Base-by-base conservation (phyloP, 2,113 vertebrate genomes). In the Stigmatopora argus region DNA sequence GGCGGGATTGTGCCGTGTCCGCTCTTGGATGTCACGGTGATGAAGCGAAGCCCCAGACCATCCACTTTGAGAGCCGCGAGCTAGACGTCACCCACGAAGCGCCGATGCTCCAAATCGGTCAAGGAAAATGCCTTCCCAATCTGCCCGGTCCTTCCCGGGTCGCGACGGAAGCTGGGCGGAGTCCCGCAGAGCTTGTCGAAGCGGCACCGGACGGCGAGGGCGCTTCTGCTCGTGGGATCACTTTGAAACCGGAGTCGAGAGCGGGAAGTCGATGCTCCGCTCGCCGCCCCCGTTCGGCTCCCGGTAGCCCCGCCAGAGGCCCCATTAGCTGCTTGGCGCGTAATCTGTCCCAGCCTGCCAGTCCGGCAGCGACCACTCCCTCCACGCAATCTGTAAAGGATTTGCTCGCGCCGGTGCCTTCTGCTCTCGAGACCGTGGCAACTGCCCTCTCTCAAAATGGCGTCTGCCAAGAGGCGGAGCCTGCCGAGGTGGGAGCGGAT, bases 291-390 rank as follows among this genome's bases (percentile, higher is more conserved):
- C 17, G 19, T 49, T 85, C 82, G 62, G 85, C 81, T 70, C 81
- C 87, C 66, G 86, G 85, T 82, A 87, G 83, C 77, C 83, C 83
- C 17, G 74, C 67, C 35, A 62, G 21, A 0, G 31, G 26, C 62
- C 70, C 66, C 11, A 11, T 21, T 14, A 77, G 45, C 67, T 53
- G 49, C 19, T 61, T 60, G 35, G 19, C 18, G 14, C 58, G 67
- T 66, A 84, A 82, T 78, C 23, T 71, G 34, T 85, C 81, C 18
- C 75, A 80, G 21, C 81, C 77, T 31, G 44, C 75, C 0, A 87
- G 82, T 44, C 83, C 82, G 60, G 45, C 10, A 15, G 69, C 66
- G 45, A 45, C n/a, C n/a, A n/a, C 2, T 9, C 13, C 58, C 18
- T 48, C 55, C 45, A 41, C 57, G 26, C 44, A 58, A 23, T 46